Percentiles rank a stretch among this genome's conserved stretches.
Evolutionary conservation across 2,113 vertebrate genomes (phyloP).

Genomic region (Nycticorax nycticorax): DNA sequence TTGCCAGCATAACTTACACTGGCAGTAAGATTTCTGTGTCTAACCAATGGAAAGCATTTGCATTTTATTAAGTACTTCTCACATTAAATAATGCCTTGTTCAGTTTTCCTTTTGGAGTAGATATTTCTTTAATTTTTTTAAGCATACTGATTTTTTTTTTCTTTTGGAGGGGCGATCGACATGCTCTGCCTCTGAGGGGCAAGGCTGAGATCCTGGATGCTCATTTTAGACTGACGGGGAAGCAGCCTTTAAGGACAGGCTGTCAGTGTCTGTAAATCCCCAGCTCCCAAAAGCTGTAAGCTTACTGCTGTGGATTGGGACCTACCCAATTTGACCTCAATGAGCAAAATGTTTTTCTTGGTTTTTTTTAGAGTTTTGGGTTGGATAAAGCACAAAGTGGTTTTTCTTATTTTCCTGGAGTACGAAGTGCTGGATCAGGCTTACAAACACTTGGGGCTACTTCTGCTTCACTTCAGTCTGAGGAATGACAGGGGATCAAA

Average conservation of each 20-base stretch:
- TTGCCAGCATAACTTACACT: neutral
- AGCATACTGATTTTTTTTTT: neutral
- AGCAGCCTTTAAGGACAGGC: neutral
- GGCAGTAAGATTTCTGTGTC: neutral
- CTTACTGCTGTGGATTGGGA: neutral
- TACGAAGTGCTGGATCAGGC: neutral
- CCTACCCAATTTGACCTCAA: neutral
- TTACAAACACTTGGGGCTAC: neutral
- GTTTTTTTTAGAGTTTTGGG: neutral
- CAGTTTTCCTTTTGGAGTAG: neutral
- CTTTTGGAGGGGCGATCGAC: neutral
- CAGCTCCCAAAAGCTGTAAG: neutral
- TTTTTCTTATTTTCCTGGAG: neutral
- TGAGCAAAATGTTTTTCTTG: neutral
- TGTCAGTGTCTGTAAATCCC: neutral
- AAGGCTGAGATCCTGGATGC: neutral
- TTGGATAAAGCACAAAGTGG: neutral
- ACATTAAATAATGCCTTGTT: neutral
- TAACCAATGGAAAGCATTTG: neutral
- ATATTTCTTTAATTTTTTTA: neutral
- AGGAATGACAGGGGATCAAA: neutral
- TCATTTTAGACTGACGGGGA: neutral
- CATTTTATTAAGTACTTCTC: neutral
- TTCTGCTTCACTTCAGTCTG: neutral
- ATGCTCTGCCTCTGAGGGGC: neutral